These are phyloP conservation scores for Dasyurus viverrinus DNA, from an alignment of 2,113 vertebrate genomes.

Conservation along the genomic window DNA sequence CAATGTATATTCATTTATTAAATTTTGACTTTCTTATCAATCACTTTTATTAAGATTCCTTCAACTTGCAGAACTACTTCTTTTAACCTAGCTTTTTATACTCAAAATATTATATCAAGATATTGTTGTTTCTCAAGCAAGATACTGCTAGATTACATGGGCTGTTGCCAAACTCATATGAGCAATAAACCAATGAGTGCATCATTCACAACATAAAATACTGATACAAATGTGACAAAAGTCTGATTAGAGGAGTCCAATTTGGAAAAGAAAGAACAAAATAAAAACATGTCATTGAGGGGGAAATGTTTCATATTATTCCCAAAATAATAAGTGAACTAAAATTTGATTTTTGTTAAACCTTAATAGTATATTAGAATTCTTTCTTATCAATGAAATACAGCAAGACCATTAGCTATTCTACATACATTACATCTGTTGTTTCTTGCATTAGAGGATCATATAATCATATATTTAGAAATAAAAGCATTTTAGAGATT, in stretches of 20 bases:
- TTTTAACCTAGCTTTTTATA: background rate
- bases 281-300: conserved; percentile 23
- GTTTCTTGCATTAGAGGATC: background rate
- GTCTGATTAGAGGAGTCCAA: conserved; percentile 62
- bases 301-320: conserved; percentile 58
- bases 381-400: conserved; percentile 68
- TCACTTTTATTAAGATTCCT: conserved; percentile 46
- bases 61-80: background rate
- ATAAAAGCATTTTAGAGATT: background rate
- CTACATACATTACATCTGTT: background rate
- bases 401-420: background rate
- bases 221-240: conserved; percentile 70
- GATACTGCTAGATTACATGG: conserved; percentile 40
- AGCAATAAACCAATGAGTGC: conserved; percentile 63
- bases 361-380: conserved; percentile 67
- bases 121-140: conserved; percentile 76
- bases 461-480: background rate
- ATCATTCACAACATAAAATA: conserved; percentile 71
- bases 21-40: conserved; percentile 20
- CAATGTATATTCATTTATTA: conserved; percentile 48
- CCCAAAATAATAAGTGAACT: conserved; percentile 65
- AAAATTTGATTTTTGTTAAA: conserved; percentile 62
- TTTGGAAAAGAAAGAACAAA: conserved; percentile 47
- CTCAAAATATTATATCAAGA: conserved; percentile 46
- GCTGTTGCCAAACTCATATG: conserved; percentile 63